These are phyloP conservation scores for Periplaneta americana DNA, from an alignment of 1,140 invertebrate species.

Conservation along the genomic window DNA sequence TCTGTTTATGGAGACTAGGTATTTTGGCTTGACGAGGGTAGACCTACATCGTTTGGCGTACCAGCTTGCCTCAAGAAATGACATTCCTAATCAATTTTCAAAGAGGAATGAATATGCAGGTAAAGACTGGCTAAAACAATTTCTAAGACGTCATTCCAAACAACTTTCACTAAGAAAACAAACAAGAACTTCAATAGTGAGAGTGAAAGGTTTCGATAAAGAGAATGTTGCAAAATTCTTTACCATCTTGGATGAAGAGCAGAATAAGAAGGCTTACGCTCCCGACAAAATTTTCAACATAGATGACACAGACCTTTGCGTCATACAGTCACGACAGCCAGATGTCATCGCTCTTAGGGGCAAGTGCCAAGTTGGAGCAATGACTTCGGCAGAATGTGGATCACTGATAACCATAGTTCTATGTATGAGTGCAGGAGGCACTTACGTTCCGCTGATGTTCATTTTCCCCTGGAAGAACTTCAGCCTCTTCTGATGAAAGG, in stretches of 20 bases:
- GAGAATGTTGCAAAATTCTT: too few relatives aligned
- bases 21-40: not conserved
- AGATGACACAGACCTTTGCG: conserved; percentile 23
- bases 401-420: conserved; percentile 24
- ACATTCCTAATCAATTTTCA: not conserved
- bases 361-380: conserved; percentile 26
- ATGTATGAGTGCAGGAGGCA: conserved; percentile 17
- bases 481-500: not conserved
- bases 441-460: not conserved
- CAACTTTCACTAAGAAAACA: too few relatives aligned
- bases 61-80: not conserved
- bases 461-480: not conserved
- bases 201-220: too few relatives aligned
- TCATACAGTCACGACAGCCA: conserved; percentile 14
- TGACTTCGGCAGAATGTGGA: conserved; percentile 29
- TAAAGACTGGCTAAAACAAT: too few relatives aligned
- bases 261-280: conserved; percentile 19
- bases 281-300: not conserved
- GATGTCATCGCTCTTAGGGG: conserved; percentile 26
- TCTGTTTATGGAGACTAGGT: not conserved
- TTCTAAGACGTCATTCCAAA: too few relatives aligned
- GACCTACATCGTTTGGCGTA: not conserved
- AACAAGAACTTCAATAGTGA: too few relatives aligned
- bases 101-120: too few relatives aligned
- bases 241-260: not conserved